Evolutionary conservation across 2,888 invertebrate species (phyloP), one percentile per base, ranked within the genome.

Genomic region (Laothoe populi): DNA sequence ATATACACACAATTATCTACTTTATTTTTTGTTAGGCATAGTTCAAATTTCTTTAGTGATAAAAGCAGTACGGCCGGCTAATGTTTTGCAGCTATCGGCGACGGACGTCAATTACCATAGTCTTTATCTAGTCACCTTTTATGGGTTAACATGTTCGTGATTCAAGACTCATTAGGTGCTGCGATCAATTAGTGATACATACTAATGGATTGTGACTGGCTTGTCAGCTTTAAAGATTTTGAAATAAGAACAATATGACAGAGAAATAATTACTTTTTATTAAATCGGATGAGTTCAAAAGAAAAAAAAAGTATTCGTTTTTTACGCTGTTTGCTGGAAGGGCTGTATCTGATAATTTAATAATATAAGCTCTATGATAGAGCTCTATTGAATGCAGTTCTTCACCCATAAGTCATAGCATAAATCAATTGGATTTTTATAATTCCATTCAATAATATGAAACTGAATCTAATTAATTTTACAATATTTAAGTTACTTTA

Each of bases 51-150:
- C 64, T 23, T 59, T 72, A 68, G 13, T 31, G 0, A 4, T 48
- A 81, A 75, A 82, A 87, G 82, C 83, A 81, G 81, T 81, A 78
- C 80, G 79, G 81, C 82, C 83, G 83, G 81, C 81, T 85, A 83
- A 87, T 88, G 88, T 83, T 84, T 79, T 82, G 74, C 75, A 75
- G 77, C 77, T 70, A 74, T 74, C 82, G 81, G 78, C 77, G 79
- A 82, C 79, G 80, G 80, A 83, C 87, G 85, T 88, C 90, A 90
- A 91, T 92, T 90, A 89, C 78, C 71, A 77, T 77, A 77, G 77
- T 75, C 79, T 84, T 81, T 78, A 74, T 87, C 86, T 86, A 82
- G 83, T 76, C 74, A 71, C 70, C 71, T 78, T 76, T 77, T 76
- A 63, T 66, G 64, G 67, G 69, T 67, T 61, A 53, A 60, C 60